These are phyloP conservation scores for Euthynnus affinis DNA, from an alignment of 2,797 vertebrate species.

Conservation along the genomic window DNA sequence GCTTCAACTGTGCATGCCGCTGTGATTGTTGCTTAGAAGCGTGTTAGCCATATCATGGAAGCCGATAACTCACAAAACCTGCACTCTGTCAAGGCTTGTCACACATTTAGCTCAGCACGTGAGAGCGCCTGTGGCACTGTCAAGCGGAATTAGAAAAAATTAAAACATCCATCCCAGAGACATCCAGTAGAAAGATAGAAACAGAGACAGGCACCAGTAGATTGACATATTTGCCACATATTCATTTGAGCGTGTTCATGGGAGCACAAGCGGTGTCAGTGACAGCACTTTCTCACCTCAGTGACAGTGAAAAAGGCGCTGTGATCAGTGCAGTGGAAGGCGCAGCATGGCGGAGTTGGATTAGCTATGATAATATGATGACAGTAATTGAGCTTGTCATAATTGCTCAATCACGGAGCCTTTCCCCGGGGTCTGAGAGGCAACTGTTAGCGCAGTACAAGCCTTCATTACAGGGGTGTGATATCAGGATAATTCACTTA, in stretches of 20 bases:
- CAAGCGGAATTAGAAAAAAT: constrained; percentile 86
- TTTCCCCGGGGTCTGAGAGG: constrained; percentile 81
- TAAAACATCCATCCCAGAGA: constrained; percentile 84
- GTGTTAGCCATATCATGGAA: constrained; percentile 69
- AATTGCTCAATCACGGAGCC: constrained; percentile 86
- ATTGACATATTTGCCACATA: constrained; percentile 82
- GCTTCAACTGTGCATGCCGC: constrained; percentile 50
- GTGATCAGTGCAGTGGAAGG: constrained; percentile 78
- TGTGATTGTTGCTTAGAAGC: constrained; percentile 57
- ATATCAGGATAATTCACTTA: constrained; percentile 78
- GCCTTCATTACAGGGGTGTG: constrained; percentile 81
- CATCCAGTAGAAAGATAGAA: constrained; percentile 70
- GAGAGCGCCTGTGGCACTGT: constrained; percentile 82
- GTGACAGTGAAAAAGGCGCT: constrained; percentile 79
- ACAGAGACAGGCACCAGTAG: constrained; percentile 67
- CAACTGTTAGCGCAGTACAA: constrained; percentile 76
- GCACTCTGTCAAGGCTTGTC: constrained; percentile 79
- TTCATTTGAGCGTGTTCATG: constrained; percentile 81
- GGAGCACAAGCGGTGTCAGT: constrained; percentile 69
- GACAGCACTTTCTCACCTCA: constrained; percentile 82
- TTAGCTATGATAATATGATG: constrained; percentile 88
- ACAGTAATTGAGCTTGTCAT: constrained; percentile 89
- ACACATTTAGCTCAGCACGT: constrained; percentile 75
- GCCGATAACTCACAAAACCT: constrained; percentile 74
- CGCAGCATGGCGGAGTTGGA: constrained; percentile 79